Evolutionary conservation across 2,113 vertebrate species (phyloP).

Genomic region (Hyaena hyaena): DNA sequence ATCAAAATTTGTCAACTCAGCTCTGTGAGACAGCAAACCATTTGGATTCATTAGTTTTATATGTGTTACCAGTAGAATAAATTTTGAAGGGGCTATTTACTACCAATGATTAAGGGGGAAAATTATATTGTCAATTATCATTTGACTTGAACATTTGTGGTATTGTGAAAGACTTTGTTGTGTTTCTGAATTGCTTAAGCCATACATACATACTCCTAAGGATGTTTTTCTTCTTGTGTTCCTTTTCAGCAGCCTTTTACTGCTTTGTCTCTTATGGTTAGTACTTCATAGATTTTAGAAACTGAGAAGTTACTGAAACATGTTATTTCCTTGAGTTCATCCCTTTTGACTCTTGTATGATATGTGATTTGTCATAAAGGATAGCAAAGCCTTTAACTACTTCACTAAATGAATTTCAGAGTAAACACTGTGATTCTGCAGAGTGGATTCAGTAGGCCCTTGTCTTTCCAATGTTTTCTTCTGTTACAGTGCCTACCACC

Average conservation of each 20-base stretch:
- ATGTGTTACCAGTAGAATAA: constrained; percentile 65
- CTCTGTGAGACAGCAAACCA: constrained; percentile 58
- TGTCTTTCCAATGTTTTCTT: constrained; percentile 65
- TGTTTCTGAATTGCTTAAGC: constrained; percentile 76
- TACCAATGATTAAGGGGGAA: constrained; percentile 64
- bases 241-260: constrained; percentile 55
- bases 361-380: constrained; percentile 67
- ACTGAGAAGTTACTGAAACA: constrained; percentile 51
- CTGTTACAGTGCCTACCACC: constrained; percentile 59
- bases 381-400: constrained; percentile 70
- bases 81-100: constrained; percentile 69
- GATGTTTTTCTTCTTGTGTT: constrained; percentile 60
- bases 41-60: constrained; percentile 70
- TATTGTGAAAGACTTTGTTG: constrained; percentile 74
- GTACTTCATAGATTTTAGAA: constrained; percentile 70
- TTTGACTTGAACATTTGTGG: constrained; percentile 74
- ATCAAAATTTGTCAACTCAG: constrained; percentile 62
- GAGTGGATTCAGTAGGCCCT: constrained; percentile 63
- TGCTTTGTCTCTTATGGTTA: constrained; percentile 59
- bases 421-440: constrained; percentile 83
- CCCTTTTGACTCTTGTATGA: constrained; percentile 58
- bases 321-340: constrained; percentile 62
- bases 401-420: constrained; percentile 74
- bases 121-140: constrained; percentile 59
- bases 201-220: constrained; percentile 70